Base-by-base conservation (phyloP, 1,140 invertebrate genomes). In the Drosophila kepulauana region DNA sequence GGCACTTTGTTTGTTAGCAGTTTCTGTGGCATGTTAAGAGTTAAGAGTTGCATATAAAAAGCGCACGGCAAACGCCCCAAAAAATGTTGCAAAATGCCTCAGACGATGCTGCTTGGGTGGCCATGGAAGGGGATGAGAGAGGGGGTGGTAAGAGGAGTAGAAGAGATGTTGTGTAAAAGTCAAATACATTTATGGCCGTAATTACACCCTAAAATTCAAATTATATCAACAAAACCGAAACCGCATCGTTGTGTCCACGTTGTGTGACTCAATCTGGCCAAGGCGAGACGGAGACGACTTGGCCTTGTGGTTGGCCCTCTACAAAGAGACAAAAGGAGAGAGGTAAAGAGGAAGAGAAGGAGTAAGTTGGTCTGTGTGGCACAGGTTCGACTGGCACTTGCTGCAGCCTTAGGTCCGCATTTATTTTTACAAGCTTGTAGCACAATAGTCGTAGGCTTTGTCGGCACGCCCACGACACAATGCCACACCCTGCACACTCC, bases 171-270 rank as follows among this genome's bases (percentile, higher is more conserved):
- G 41, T 33, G 46, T 57, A 46, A 46, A 59, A 20, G 41, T 20
- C 41, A 59, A 59, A 46, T 43, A 91, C 90, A 91, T 91, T 91
- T 91, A 91, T 91, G 85, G 76, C 82, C 78, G 67, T 86, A 91
- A 91, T 91, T 91, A 91, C 82, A 87, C 89, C 86, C 87, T 91
- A 91, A 91, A 91, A 91, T 87, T 91, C 86, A 91, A 91, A 91
- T 91, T 89, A 89, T 89, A 89, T 85, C 71, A 85, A 89, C 85
- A 89, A 88, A 88, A 15, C 54, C 25, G 13, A 57, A 57, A 57
- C 54, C 54, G 54, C 51, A 54, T 15, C 51, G 51, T 54, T 33
- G 54, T 57, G 51, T 54, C 51, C 51, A 57, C 49, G 57, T 38
- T 38, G 71, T 75, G 70, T 79, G 79, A 68, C 82, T 88, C 84